A percentile compares a stretch with the other conserved stretches of the same genome.
These are phyloP conservation scores for Mesoclemmys tuberculata DNA, from an alignment of 2,113 vertebrate species.

Conservation along the genomic window DNA sequence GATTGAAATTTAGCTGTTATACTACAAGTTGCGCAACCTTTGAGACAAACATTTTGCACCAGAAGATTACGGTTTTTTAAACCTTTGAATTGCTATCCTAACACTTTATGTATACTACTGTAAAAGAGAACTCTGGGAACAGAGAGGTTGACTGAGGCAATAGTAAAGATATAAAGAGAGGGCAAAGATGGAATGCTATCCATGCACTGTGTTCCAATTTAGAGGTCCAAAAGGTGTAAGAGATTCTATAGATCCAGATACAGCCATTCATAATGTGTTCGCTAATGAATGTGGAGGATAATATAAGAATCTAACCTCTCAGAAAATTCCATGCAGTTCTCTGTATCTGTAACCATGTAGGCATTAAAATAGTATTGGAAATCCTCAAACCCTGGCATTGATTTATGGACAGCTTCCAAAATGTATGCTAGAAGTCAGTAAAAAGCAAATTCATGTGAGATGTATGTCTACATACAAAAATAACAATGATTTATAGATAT, in stretches of 20 bases:
- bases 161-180: background rate
- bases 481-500: background rate
- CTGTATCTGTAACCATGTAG: background rate
- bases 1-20: accelerated
- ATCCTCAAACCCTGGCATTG: background rate
- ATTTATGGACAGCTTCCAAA: background rate
- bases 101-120: background rate
- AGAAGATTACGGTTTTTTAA: background rate
- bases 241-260: background rate
- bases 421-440: background rate
- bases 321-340: background rate
- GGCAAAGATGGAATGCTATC: background rate
- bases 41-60: background rate
- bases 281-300: background rate
- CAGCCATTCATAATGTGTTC: accelerated
- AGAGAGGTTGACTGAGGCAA: background rate
- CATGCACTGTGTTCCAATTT: background rate
- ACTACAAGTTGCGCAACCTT: background rate
- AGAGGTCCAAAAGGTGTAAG: background rate
- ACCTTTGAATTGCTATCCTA: background rate
- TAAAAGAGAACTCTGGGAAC: background rate
- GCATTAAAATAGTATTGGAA: background rate
- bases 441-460: background rate
- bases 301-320: accelerated
- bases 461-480: background rate